Base-by-base conservation (phyloP, 2,888 invertebrate species). In the Eubasilissa splendida region DNA sequence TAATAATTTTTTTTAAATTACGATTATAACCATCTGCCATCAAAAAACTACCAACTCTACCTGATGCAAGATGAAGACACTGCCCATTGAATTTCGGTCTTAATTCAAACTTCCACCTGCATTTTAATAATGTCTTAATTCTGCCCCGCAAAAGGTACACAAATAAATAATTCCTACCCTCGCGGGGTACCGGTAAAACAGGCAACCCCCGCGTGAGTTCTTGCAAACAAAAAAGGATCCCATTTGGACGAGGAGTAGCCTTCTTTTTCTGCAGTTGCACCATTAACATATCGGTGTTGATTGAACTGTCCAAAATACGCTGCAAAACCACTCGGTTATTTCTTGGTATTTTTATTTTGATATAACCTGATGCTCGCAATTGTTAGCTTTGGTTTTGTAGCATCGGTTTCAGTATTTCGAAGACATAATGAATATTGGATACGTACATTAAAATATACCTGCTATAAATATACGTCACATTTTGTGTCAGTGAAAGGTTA, bases 91-190 rank as follows among this genome's bases (percentile, higher is more conserved):
- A 53, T 12, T 70, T 70, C 53, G 53, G 14, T 53, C 53, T 70
- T 70, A 53, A 70, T 53, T 70, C 70, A 53, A 70, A 54, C 8
- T 11, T 70, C 54, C 80, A 80, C 80, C 80, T 80, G 80, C 65
- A 80, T 63, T 80, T 80, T 80, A 76, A 80, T 80, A 80, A 80
- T 80, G 76, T 80, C 76, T 76, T 80, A 80, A 80, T 76, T 80
- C 70, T 70, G 22, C 22, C 22, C 22, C 22, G 22, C 22, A 22
- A 22, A 22, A 22, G 22, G 22, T 22, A 22, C 12, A 53, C 70
- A 70, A 70, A 70, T 70, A 70, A 52, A 70, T 53, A 70, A 70
- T 70, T 70, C 53, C 31, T 53, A 10, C 22, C 22, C 22, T 22
- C 22, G 22, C 22, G 22, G 22, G 22, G 22, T 22, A n/a, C 53